A percentile compares a stretch with the other conserved stretches of the same genome.
These are phyloP conservation scores for Myathropa florea DNA, from an alignment of 2,888 invertebrate species.

Conservation along the genomic window DNA sequence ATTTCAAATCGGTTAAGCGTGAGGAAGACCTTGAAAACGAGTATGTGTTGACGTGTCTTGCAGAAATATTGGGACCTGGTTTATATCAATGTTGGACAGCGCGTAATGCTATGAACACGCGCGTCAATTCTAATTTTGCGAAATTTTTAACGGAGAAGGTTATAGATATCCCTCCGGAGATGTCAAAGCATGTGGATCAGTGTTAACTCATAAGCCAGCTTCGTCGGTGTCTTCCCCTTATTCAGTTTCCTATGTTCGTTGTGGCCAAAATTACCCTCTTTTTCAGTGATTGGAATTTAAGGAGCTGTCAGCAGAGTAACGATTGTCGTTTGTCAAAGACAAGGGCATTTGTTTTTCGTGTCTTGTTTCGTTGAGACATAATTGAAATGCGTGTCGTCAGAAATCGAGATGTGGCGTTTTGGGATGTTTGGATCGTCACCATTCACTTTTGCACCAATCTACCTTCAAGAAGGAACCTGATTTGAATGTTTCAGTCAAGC, in stretches of 20 bases:
- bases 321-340: background rate
- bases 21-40: background rate
- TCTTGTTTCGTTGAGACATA: background rate
- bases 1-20: constrained; percentile 10
- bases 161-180: constrained; percentile 4
- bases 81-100: background rate
- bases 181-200: background rate
- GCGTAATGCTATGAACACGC: background rate
- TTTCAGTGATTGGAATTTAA: too few relatives aligned
- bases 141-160: constrained; percentile 1
- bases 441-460: background rate
- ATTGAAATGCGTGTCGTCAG: constrained; percentile 7
- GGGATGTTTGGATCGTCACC: constrained; percentile 6
- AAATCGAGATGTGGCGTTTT: background rate
- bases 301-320: too few relatives aligned
- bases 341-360: background rate
- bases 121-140: background rate
- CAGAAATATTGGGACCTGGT: background rate
- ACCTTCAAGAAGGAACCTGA: background rate
- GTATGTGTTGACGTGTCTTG: background rate
- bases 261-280: too few relatives aligned
- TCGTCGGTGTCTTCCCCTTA: too few relatives aligned
- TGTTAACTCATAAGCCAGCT: too few relatives aligned
- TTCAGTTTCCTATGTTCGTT: too few relatives aligned
- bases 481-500: background rate